Conservation (phyloP, 2,888 invertebrate genomes). For the Mimachlamys varia region DNA sequence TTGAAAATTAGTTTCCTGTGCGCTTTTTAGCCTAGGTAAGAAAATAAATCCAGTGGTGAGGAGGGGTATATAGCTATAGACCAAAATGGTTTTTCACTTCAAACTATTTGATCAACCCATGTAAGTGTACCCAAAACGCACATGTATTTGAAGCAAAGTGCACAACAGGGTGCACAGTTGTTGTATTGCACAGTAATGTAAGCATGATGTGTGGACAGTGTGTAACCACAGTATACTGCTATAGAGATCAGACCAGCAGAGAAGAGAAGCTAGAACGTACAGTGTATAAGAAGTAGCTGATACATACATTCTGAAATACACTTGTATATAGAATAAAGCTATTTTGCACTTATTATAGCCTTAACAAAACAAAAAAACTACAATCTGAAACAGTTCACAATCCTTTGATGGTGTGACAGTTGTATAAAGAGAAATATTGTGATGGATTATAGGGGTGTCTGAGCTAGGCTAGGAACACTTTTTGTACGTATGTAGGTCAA, state of each 20-base stretch:
- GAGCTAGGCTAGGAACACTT: neutral
- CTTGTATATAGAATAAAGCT: neutral
- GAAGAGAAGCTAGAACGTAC: neutral
- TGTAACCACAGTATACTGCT: too few relatives aligned
- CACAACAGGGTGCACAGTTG: too few relatives aligned
- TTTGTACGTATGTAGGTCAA: neutral
- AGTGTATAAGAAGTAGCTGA: neutral
- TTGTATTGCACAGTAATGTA: too few relatives aligned
- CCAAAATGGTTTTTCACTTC: too few relatives aligned
- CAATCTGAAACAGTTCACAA: neutral
- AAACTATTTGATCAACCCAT: too few relatives aligned
- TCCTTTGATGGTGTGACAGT: conserved; percentile 2
- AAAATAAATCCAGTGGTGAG: too few relatives aligned
- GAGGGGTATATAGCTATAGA: too few relatives aligned
- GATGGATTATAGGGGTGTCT: neutral
- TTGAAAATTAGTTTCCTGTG: too few relatives aligned
- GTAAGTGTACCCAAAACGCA: too few relatives aligned
- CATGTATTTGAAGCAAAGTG: too few relatives aligned
- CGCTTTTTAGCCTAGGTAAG: too few relatives aligned
- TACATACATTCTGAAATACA: neutral
- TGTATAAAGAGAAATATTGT: neutral
- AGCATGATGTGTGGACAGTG: too few relatives aligned
- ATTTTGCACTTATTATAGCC: neutral
- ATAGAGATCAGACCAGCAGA: neutral
- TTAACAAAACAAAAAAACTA: neutral